Percentiles rank a stretch among this genome's conserved stretches.
phyloP scores from a whole-genome alignment of 2,888 invertebrate genomes.

The Miltochrista miniata region DNA sequence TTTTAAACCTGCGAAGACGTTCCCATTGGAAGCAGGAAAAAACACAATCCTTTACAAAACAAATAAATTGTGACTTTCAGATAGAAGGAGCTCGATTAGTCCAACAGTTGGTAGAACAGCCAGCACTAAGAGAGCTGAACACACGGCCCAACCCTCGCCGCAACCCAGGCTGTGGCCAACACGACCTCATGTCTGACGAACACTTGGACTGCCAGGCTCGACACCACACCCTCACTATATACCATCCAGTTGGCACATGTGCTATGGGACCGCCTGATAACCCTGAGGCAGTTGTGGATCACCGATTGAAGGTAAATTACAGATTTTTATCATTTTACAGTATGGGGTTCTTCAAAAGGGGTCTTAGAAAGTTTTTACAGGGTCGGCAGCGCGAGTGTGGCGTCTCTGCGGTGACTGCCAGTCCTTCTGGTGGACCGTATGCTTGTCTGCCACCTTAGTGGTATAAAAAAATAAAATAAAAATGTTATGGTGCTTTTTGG shows the following conservation, averaged over 20 bases:
- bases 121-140: constrained; percentile 84
- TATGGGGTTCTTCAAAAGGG: too few relatives aligned
- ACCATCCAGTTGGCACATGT: constrained; percentile 92
- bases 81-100: constrained; percentile 90
- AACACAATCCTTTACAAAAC: too few relatives aligned
- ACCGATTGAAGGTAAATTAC: constrained; percentile 80
- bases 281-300: constrained; percentile 87
- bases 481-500: too few relatives aligned
- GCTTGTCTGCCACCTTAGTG: too few relatives aligned
- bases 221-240: constrained; percentile 90
- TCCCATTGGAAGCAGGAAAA: too few relatives aligned
- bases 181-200: constrained; percentile 86
- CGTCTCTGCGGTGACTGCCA: too few relatives aligned
- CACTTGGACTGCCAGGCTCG: constrained; percentile 91
- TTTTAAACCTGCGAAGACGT: too few relatives aligned
- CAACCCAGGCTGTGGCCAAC: constrained; percentile 86
- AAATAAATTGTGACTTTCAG: constrained; percentile 57
- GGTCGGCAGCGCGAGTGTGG: too few relatives aligned
- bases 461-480: too few relatives aligned
- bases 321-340: too few relatives aligned
- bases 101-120: constrained; percentile 84
- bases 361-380: too few relatives aligned
- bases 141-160: constrained; percentile 85
- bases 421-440: too few relatives aligned
- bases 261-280: constrained; percentile 88